These are phyloP conservation scores for Ligdia adustata DNA, from an alignment of 2,888 invertebrate genomes.

Conservation along the genomic window DNA sequence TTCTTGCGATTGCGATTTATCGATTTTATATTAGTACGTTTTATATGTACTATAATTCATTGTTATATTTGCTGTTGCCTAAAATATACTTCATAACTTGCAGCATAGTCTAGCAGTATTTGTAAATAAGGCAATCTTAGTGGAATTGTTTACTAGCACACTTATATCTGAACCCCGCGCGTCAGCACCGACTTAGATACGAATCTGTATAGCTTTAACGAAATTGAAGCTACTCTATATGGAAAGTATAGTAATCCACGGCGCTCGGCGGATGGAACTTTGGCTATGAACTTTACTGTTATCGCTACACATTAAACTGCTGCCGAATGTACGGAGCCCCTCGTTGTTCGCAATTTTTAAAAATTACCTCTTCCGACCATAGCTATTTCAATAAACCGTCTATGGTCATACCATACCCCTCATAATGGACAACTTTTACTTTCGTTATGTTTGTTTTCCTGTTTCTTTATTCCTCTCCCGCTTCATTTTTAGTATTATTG, in stretches of 20 bases:
- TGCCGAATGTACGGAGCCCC: constrained; percentile 66
- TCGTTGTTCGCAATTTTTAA: constrained; percentile 73
- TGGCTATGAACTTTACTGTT: constrained; percentile 81
- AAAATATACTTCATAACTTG: too few relatives aligned
- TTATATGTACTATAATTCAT: too few relatives aligned
- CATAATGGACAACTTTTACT: constrained; percentile 75
- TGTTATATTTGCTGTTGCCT: too few relatives aligned
- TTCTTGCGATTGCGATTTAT: constrained; percentile 23
- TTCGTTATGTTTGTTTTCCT: constrained; percentile 68
- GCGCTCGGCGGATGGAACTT: constrained; percentile 70
- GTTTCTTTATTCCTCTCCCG: constrained; percentile 54
- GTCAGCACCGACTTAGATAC: constrained; percentile 56
- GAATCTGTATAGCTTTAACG: constrained; percentile 67
- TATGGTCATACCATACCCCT: constrained; percentile 64
- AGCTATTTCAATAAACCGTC: constrained; percentile 80
- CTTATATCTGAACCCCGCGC: constrained; percentile 43
- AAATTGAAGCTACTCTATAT: constrained; percentile 71
- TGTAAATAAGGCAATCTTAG: constrained; percentile 36
- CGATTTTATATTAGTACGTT: constrained; percentile 18
- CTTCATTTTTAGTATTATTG: constrained; percentile 55
- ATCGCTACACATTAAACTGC: constrained; percentile 74
- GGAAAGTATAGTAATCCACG: constrained; percentile 72
- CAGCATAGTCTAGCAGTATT: constrained; percentile 21
- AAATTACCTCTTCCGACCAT: constrained; percentile 71
- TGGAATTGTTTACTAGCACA: constrained; percentile 43